Evolutionary conservation across 2,113 vertebrate genomes (phyloP).

Genomic region (Megaceryle maxima): DNA sequence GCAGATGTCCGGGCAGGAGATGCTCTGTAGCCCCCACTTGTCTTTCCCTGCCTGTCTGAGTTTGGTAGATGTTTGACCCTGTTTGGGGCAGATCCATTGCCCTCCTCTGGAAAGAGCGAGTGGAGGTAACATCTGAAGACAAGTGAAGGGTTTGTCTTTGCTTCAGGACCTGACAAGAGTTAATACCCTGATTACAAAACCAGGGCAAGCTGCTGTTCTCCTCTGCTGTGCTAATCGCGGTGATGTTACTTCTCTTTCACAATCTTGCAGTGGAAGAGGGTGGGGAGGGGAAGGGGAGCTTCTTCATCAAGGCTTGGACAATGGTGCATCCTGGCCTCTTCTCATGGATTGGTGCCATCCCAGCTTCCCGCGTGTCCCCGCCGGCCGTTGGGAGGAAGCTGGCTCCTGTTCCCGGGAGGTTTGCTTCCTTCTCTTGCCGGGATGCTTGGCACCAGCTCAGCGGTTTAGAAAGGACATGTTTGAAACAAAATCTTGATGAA

Average conservation of each 20-base stretch:
- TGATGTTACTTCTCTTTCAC: constrained; percentile 36
- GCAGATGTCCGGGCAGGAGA: neutral
- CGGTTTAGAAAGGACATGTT: neutral
- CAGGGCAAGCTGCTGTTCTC: neutral
- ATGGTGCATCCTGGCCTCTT: neutral
- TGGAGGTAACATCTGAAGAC: neutral
- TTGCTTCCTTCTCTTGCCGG: neutral
- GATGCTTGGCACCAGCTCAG: constrained; percentile 45
- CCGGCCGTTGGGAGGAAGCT: neutral
- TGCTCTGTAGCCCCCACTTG: neutral
- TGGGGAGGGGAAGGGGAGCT: constrained; percentile 39
- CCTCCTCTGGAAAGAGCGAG: neutral
- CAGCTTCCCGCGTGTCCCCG: neutral
- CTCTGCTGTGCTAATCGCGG: constrained; percentile 23
- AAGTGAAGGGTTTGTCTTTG: neutral
- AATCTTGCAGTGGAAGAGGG: neutral
- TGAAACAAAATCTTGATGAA: constrained; percentile 3
- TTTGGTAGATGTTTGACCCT: neutral
- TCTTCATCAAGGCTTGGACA: constrained; percentile 23
- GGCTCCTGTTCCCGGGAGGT: neutral
- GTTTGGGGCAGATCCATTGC: neutral
- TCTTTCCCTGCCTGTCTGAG: neutral
- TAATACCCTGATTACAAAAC: constrained; percentile 21
- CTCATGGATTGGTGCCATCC: neutral
- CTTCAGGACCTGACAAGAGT: neutral